A percentile compares a stretch with the other conserved stretches of the same genome.
Conservation (phyloP, 1,140 invertebrate species). For the Eciton burchellii region DNA sequence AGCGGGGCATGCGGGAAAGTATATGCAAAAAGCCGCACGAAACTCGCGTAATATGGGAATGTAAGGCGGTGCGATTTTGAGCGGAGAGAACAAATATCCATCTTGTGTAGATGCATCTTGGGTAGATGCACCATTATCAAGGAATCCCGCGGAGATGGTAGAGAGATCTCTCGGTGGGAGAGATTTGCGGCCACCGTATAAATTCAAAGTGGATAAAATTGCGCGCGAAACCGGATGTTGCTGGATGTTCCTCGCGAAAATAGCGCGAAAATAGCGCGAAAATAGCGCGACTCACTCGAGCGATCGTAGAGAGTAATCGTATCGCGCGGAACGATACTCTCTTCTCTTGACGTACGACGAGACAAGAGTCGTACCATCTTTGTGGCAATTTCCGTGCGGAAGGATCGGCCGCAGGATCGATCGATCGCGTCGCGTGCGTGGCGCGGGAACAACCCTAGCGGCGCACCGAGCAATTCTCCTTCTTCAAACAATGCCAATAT, state of each 20-base stretch:
- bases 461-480: conserved; percentile 76
- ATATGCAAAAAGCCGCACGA: conserved; percentile 63
- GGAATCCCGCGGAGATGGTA: conserved; percentile 70
- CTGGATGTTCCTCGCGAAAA: too few relatives aligned
- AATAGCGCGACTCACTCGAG: neutral
- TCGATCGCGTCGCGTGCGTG: conserved; percentile 58
- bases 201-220: conserved; percentile 63
- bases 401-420: conserved; percentile 66
- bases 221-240: too few relatives aligned
- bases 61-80: conserved; percentile 73
- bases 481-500: conserved; percentile 82
- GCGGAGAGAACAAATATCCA: conserved; percentile 77
- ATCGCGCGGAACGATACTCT: too few relatives aligned
- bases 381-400: conserved; percentile 46
- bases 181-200: conserved; percentile 58
- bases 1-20: conserved; percentile 43
- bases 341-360: too few relatives aligned
- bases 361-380: too few relatives aligned
- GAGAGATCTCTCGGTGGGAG: conserved; percentile 35
- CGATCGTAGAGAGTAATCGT: neutral
- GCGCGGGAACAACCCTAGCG: conserved; percentile 70
- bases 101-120: conserved; percentile 36
- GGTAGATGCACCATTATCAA: conserved; percentile 77
- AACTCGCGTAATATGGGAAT: conserved; percentile 79
- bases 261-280: too few relatives aligned